phyloP scores from a whole-genome alignment of 2,797 vertebrate genomes.

The Sebastiscus albofasciatus region DNA sequence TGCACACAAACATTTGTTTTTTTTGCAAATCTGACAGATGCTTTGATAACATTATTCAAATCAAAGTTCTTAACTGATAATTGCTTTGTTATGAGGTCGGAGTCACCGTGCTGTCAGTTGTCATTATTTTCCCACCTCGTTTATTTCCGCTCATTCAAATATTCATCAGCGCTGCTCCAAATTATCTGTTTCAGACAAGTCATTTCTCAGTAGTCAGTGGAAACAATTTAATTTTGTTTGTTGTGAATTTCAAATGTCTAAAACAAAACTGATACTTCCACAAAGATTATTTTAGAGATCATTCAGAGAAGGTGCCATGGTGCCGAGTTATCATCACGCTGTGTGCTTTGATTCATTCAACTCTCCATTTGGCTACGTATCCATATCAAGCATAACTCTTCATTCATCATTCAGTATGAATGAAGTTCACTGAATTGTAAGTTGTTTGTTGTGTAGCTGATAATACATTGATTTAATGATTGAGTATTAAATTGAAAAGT shows the following conservation, averaged over 20 bases:
- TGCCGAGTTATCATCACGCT: neutral
- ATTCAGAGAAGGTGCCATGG: slow-evolving; percentile 14
- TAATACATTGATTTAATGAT: neutral
- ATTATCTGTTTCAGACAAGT: neutral
- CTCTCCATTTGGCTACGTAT: neutral
- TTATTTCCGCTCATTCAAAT: slow-evolving; percentile 13
- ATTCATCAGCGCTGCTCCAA: slow-evolving; percentile 17
- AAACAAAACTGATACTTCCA: neutral
- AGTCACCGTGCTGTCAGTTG: neutral
- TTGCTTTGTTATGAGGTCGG: slow-evolving; percentile 7
- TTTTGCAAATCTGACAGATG: neutral
- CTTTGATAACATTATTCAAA: slow-evolving; percentile 5
- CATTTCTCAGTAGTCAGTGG: slow-evolving; percentile 1
- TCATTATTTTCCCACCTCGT: neutral
- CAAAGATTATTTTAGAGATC: neutral
- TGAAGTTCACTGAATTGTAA: slow-evolving; percentile 11
- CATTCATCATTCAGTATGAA: slow-evolving; percentile 29
- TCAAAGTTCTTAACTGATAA: neutral
- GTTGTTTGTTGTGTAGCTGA: slow-evolving; percentile 1
- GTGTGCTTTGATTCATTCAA: slow-evolving; percentile 32
- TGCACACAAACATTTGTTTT: neutral
- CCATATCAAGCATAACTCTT: slow-evolving; percentile 1
- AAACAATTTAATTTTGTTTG: neutral
- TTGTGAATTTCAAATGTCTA: slow-evolving; percentile 13
- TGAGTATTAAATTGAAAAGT: neutral